Evolutionary conservation across 2,797 vertebrate species (phyloP), one percentile per base, ranked within the genome.

Genomic region (Pelobates cultripes): DNA sequence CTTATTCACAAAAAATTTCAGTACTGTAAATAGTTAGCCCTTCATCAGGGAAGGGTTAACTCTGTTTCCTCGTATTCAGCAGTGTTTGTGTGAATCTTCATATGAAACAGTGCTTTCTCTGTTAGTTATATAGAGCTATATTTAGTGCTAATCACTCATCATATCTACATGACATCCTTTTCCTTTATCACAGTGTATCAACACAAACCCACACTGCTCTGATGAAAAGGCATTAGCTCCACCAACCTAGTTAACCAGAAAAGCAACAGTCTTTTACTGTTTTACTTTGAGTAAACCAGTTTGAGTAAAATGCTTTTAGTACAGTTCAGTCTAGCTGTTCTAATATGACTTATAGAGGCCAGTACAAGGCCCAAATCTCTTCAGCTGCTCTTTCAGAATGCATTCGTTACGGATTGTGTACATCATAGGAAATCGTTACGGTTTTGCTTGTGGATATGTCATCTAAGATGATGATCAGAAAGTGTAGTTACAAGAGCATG

Each of bases 121-220:
- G 86, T 76, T 79, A n/a, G 77, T 85, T 84, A 79, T 61, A 85
- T 67, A 73, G 0, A 3, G 55, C 83, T 86, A 85, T 77, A 87
- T 87, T 82, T 83, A 88, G 83, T 67, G 79, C 79, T 87, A 85
- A 86, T 77, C 83, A 86, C 85, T 85, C 82, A 86, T 73, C 83
- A 85, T 80, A 0, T 1, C 83, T 84, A 81, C 75, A 82, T 67
- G 84, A 87, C 10, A 68, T 78, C 84, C 77, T 83, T 57, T 84
- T 86, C 81, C 76, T 87, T 81, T 84, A 81, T 74, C 83, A 84
- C 51, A 82, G 84, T 83, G 60, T 76, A 83, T 51, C 68, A 85
- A 85, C 79, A 83, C 78, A 76, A 40, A 84, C 53, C 81, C 74
- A 80, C 76, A 67, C 67, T 70, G 44, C 67, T n/a, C 7, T 55